A percentile compares a stretch with the other conserved stretches of the same genome.
phyloP scores from a whole-genome alignment of 2,888 invertebrate genomes.

The Cancer borealis region DNA sequence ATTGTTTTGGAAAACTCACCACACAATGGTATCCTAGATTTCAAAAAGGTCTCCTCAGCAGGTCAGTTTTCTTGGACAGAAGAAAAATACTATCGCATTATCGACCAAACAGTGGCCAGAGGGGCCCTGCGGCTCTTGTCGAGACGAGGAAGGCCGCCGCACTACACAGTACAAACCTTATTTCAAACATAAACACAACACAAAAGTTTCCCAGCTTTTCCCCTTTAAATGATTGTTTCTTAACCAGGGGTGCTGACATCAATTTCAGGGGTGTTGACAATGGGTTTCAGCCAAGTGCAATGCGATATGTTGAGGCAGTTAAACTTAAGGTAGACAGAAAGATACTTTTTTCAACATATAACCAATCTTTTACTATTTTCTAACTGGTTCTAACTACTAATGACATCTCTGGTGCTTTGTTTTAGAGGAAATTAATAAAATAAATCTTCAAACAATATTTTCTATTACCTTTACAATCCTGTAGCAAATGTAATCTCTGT shows the following conservation, averaged over 20 bases:
- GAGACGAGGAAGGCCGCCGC: no score
- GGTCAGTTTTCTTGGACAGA: neutral
- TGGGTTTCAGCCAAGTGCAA: no score
- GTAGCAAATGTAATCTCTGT: neutral
- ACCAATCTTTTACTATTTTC: neutral
- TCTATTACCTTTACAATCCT: neutral
- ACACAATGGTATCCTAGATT: neutral
- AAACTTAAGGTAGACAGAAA: no score
- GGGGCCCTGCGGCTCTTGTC: neutral
- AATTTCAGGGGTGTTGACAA: no score
- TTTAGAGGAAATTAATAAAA: neutral
- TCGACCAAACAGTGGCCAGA: neutral
- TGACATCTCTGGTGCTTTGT: neutral
- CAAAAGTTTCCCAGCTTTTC: no score
- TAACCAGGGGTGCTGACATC: no score
- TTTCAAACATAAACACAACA: no score
- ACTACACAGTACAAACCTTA: no score
- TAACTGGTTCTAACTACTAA: no score
- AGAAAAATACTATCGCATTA: neutral
- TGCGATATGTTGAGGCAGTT: no score
- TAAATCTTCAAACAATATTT: neutral
- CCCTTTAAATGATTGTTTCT: no score
- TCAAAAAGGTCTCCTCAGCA: neutral
- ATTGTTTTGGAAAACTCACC: neutral
- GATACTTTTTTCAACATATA: no score